A percentile compares a stretch with the other conserved stretches of the same genome.
phyloP scores from a whole-genome alignment of 2,797 vertebrate genomes.

The Megaceryle alcyon region DNA sequence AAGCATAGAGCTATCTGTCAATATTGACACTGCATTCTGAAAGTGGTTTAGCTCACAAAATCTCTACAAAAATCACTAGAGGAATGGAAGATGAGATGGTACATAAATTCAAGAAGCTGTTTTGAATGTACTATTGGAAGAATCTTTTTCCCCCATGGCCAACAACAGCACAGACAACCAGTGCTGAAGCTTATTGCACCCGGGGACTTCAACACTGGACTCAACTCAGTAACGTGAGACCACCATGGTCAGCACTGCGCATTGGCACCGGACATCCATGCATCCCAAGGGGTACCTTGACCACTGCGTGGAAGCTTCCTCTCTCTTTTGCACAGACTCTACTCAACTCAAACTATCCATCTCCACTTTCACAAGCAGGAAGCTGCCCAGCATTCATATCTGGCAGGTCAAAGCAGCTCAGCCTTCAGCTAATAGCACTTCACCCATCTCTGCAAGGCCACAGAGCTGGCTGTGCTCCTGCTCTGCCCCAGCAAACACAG shows the following conservation, averaged over 20 bases:
- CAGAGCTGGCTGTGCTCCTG: not conserved
- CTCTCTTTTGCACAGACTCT: fast-evolving
- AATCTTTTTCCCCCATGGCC: not conserved
- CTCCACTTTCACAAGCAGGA: fast-evolving
- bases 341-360: fast-evolving
- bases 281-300: fast-evolving
- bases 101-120: fast-evolving
- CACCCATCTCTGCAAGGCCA: not conserved
- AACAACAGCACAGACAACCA: not conserved
- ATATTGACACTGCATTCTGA: fast-evolving
- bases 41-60: not conserved
- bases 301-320: not conserved
- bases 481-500: not conserved
- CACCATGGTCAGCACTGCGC: fast-evolving
- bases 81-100: fast-evolving
- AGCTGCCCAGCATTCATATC: fast-evolving
- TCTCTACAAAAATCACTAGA: not conserved
- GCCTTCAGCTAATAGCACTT: fast-evolving
- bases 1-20: not conserved
- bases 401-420: not conserved
- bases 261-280: fast-evolving
- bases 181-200: fast-evolving
- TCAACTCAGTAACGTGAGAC: fast-evolving
- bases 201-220: fast-evolving
- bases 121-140: not conserved